Percentiles rank a stretch among this genome's conserved stretches.
Conservation (phyloP, 2,888 invertebrate species). For the Allacma fusca region DNA sequence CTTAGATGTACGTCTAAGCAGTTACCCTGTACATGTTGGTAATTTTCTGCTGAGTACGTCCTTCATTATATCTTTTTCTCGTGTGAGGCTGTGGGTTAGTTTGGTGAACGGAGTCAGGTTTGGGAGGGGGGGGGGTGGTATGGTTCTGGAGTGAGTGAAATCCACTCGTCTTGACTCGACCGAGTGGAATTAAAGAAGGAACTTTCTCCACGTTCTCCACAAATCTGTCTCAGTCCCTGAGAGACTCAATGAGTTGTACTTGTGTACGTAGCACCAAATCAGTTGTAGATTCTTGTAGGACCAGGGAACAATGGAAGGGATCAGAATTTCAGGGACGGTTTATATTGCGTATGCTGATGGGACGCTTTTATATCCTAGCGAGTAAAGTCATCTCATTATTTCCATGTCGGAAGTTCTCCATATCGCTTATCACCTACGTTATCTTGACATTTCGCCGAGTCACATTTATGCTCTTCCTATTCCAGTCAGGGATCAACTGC, state of each 20-base stretch:
- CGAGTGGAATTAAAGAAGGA: constrained; percentile 24
- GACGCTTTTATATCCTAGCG: background rate
- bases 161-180: constrained; percentile 4
- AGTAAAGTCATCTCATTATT: constrained; percentile 30
- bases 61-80: background rate
- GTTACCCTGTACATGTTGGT: no score
- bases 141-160: background rate
- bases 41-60: no score
- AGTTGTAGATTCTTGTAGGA: background rate
- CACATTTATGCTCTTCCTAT: constrained; percentile 4
- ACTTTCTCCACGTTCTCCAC: constrained; percentile 20
- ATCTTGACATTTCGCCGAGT: constrained; percentile 27
- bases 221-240: background rate
- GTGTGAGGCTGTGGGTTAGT: background rate
- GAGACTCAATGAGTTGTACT: constrained; percentile 12
- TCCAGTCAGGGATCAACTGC: constrained; percentile 17
- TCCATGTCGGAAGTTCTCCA: constrained; percentile 36
- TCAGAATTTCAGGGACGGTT: background rate
- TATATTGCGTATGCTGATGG: background rate
- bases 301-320: background rate
- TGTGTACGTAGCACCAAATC: no score
- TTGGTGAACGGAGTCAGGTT: background rate
- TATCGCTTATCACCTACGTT: constrained; percentile 32
- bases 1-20: no score
- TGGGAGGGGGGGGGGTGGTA: no score